phyloP scores from a whole-genome alignment of 2,113 vertebrate genomes.

The Pongo pygmaeus region DNA sequence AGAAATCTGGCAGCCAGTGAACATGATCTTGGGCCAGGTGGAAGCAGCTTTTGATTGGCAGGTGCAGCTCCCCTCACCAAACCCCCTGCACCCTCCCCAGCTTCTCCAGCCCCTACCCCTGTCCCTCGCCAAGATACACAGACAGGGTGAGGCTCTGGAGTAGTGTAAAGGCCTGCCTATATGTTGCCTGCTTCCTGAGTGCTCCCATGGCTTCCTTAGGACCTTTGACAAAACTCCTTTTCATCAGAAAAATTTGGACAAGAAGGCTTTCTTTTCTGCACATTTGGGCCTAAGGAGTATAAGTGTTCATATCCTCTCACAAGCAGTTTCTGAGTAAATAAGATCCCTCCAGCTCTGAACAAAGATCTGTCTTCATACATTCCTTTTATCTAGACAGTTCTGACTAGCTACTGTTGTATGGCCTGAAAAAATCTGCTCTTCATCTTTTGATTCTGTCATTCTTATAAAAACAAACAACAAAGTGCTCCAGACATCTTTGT shows the following conservation, averaged over 20 bases:
- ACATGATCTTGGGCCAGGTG: not conserved
- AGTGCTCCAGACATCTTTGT: not conserved
- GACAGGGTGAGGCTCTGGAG: not conserved
- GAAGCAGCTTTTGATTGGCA: not conserved
- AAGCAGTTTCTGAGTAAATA: conserved; percentile 3
- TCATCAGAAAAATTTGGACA: not conserved
- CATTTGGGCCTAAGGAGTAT: not conserved
- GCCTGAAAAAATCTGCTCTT: not conserved
- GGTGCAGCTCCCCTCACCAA: not conserved
- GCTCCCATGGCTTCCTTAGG: not conserved
- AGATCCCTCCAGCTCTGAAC: not conserved
- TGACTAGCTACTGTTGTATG: not conserved
- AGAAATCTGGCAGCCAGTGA: not conserved
- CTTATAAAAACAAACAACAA: conserved; percentile 10
- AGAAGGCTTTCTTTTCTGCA: not conserved
- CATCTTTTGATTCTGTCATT: not conserved
- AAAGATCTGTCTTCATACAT: conserved; percentile 26
- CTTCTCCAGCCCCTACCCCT: not conserved
- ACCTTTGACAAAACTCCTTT: not conserved
- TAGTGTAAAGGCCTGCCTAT: not conserved
- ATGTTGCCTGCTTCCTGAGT: not conserved
- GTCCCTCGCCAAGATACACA: not conserved
- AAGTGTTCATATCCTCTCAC: not conserved
- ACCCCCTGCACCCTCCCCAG: not conserved
- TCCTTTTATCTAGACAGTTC: conserved; percentile 3